These are phyloP conservation scores for Acanthornis magna DNA, from an alignment of 2,797 vertebrate species.

Conservation along the genomic window DNA sequence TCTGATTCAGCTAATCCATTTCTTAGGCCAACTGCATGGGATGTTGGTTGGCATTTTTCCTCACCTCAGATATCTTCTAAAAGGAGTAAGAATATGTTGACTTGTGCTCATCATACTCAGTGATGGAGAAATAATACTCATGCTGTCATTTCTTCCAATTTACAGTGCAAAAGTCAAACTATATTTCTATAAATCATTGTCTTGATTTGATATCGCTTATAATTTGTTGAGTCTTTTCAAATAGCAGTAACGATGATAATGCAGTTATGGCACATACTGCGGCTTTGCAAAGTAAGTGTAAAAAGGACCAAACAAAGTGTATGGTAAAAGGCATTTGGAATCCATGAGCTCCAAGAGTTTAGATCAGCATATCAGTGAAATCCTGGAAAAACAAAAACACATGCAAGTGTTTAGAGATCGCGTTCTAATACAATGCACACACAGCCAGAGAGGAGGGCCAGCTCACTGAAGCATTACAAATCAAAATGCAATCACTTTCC, in stretches of 20 bases:
- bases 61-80: not conserved
- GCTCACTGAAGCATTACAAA: conserved; percentile 30
- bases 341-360: not conserved
- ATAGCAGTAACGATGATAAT: not conserved
- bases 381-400: not conserved
- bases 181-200: not conserved
- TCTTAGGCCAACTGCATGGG: not conserved
- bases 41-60: not conserved
- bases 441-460: not conserved
- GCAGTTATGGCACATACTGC: rapidly evolving
- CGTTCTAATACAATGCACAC: not conserved
- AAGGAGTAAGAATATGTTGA: not conserved
- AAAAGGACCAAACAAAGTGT: not conserved
- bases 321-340: not conserved
- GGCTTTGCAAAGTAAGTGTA: not conserved
- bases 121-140: not conserved
- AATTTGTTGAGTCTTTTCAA: not conserved
- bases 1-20: not conserved
- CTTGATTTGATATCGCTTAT: not conserved
- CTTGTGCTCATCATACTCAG: not conserved
- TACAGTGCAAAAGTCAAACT: not conserved
- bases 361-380: not conserved
- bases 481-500: conserved; percentile 41
- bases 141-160: not conserved
- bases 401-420: not conserved